Base-by-base conservation (phyloP, 2,888 invertebrate genomes). In the Lydus trimaculatus region DNA sequence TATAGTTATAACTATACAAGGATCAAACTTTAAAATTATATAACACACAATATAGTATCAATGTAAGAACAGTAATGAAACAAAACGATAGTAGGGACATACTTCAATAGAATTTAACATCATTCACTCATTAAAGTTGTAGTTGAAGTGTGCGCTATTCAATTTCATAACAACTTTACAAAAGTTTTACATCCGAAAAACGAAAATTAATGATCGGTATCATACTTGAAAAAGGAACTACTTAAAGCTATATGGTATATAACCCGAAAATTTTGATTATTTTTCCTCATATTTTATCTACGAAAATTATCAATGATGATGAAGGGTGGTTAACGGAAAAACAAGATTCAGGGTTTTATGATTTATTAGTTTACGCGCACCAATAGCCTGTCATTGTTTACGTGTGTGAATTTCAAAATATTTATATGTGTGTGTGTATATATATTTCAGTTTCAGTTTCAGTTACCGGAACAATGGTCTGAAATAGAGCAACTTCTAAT, bases 1-100 rank as follows among this genome's bases (percentile, higher is more conserved):
- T 13, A n/a, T n/a, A n/a, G n/a, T n/a, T 52, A 52, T 25, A 52
- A 17, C 73, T 65, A 66, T 65, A 60, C 60, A n/a, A 66, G 64
- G 72, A 68, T 67, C 68, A 70, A 73, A 73, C 66, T 73, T 73
- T 73, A 73, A 73, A 73, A 70, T 70, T 71, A 69, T 70, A n/a
- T 43, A 43, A 43, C 17, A 39, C 15, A 71, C 63, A 71, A 73
- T 71, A 71, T 66, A 67, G 64, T 66, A 63, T 71, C 65, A 62
- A 61, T 56, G 64, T 31, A 17, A 43, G n/a, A 43, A 43, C 17
- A 43, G n/a, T 43, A 17, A 43, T 43, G 43, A 1, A n/a, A 43
- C n/a, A 43, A 17, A 17, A 43, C 17, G 43, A 43, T 43, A 43
- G n/a, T n/a, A n/a, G n/a, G 9, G 33, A 33, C 33, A 33, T 11